Percentiles rank a stretch among this genome's conserved stretches.
These are phyloP conservation scores for Cottoperca gobio DNA, from an alignment of 2,797 vertebrate species.

Conservation along the genomic window DNA sequence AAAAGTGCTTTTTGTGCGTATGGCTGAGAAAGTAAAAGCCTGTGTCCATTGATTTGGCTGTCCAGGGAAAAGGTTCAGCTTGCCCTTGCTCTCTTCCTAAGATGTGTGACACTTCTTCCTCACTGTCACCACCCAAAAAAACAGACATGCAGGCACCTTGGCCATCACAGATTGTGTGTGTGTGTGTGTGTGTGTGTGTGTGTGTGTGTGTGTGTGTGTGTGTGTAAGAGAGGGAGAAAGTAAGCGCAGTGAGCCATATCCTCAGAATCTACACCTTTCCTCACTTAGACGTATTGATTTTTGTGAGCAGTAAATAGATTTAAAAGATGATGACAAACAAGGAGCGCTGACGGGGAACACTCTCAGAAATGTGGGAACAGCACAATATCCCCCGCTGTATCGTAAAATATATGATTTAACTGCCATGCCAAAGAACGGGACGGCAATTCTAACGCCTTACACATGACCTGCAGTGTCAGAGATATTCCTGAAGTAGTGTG, in stretches of 20 bases:
- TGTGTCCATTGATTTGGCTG: conserved; percentile 74
- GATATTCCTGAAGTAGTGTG: conserved; percentile 45
- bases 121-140: conserved; percentile 54
- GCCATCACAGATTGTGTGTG: conserved; percentile 35
- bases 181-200: neutral
- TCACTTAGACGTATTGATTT: conserved; percentile 88
- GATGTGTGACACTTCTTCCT: conserved; percentile 68
- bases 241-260: conserved; percentile 68
- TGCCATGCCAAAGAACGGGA: conserved; percentile 68
- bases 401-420: conserved; percentile 80
- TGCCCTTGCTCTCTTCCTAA: conserved; percentile 65
- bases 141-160: conserved; percentile 42
- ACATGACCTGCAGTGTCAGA: conserved; percentile 54
- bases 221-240: conserved; percentile 30
- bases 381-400: conserved; percentile 77
- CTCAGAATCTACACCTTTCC: conserved; percentile 82
- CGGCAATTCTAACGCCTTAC: conserved; percentile 67
- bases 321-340: conserved; percentile 86
- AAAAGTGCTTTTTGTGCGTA: conserved; percentile 81
- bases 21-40: conserved; percentile 74
- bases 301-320: conserved; percentile 86
- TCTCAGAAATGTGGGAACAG: conserved; percentile 81
- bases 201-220: neutral
- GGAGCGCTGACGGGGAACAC: conserved; percentile 80
- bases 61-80: conserved; percentile 70